A percentile compares a stretch with the other conserved stretches of the same genome.
phyloP scores from a whole-genome alignment of 2,797 vertebrate species.

The Rhabdophis nuchalis region DNA sequence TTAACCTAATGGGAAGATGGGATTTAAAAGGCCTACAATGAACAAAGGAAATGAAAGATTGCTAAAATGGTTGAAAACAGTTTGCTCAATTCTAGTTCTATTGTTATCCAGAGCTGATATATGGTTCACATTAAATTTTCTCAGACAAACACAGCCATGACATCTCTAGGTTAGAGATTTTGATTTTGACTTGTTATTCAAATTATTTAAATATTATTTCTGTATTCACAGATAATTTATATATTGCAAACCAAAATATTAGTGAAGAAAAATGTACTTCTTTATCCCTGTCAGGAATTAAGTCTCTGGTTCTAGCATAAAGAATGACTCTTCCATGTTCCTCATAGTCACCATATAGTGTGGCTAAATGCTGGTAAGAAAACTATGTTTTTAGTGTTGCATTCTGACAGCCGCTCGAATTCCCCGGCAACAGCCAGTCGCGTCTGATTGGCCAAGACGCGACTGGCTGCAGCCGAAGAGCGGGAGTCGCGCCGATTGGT shows the following conservation, averaged over 20 bases:
- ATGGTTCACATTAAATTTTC: background rate
- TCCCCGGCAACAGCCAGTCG: no score
- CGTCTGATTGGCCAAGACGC: no score
- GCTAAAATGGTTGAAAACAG: background rate
- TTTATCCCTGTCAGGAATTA: background rate
- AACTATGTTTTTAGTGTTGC: background rate
- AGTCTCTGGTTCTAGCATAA: background rate
- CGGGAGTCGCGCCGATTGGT: no score
- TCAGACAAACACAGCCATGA: background rate
- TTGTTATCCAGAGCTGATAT: background rate
- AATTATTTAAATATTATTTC: background rate
- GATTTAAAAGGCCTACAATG: background rate
- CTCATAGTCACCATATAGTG: background rate
- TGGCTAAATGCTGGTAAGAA: background rate
- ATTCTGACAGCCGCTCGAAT: no score
- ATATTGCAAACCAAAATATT: background rate
- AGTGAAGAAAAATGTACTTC: background rate
- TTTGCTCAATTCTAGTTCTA: background rate
- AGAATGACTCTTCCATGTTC: background rate
- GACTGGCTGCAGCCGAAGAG: no score
- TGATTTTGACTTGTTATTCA: background rate
- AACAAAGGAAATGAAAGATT: background rate
- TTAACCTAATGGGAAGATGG: background rate
- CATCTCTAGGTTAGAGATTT: background rate
- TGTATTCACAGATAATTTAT: background rate